Base-by-base conservation (phyloP, 1,140 invertebrate species). In the Penaeus vannamei region DNA sequence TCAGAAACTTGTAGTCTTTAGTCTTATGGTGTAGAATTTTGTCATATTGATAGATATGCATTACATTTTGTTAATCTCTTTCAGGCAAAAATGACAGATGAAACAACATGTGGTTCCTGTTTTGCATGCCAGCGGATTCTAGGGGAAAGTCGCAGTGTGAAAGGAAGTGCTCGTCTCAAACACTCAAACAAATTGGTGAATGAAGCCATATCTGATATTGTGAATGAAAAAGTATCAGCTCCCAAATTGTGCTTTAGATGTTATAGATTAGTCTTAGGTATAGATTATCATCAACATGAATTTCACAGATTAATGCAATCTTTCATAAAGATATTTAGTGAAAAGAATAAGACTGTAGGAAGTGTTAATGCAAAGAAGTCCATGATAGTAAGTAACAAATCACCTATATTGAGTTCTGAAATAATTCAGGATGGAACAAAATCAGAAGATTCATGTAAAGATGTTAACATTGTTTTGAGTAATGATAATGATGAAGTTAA, bases 181-280 rank as follows among this genome's bases (percentile, higher is more conserved):
- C 84, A 85, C 69, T 61, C 84, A 22, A 72, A 59, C 26, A 53
- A 53, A 36, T 59, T 53, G 14, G 69, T 85, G 46, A 60, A 46
- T 12, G 69, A 85, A 60, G 84, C 66, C n/a, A 20, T 77, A 8
- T 46, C 66, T 1, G 69, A 77, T 22, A 12, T 85, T 32, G 4
- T 85, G 29, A 59, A 61, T 32, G 12, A 62, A 36, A 36, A 8
- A n/a, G 46, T 32, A 20, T 10, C 23, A 23, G 32, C 61, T 26
- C 53, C 69, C 1, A 46, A 60, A 60, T n/a, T 85, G n/a, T 85
- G 84, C 69, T 85, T 85, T 59, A 60, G 84, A n/a, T 85, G 84
- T 59, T 85, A 85, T 22, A 66, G 84, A 29, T 17, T 85, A 59
- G 46, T 77, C 22, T 59, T 85, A 26, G 69, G 84, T 32, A 72